Evolutionary conservation across 2,888 invertebrate species (phyloP), one percentile per base, ranked within the genome.

Genomic region (Acholoe squamosa): DNA sequence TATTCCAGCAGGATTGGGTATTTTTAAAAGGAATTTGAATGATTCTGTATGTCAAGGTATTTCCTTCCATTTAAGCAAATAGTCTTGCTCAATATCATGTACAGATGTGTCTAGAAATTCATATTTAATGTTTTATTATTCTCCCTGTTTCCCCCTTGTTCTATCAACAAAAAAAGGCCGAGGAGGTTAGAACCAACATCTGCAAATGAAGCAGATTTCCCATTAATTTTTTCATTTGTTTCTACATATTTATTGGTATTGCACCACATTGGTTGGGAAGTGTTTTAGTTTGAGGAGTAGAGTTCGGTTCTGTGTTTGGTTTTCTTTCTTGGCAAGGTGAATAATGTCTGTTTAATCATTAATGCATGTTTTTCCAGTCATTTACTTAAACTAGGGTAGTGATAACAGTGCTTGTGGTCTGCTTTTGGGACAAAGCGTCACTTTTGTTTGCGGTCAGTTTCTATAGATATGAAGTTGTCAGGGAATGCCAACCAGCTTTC

Each of bases 121-220:
- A 71, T 71, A 71, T 25, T 71, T 80, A 80, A 80, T 80, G 76
- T 76, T 5, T 61, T 61, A 61, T 61, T 71, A 71, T 80, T 80
- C 76, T 31, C 34, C 80, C 14, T 1, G 22, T 80, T 80, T 80
- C 80, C 80, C 43, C 80, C 22, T 80, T 80, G 43, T 80, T 54
- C 54, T 28, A 86, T n/a, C 52, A 3, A 86, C 86, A 33, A 84
- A n/a, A n/a, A 77, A 54, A 86, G 86, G 86, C 86, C 54, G 86
- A 86, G 25, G 86, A 86, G 86, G 86, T 86, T 86, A 86, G 86
- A 54, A 86, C 86, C 31, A 54, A 25, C 1, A 86, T 86, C 52
- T 86, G 52, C 86, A 54, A 54, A 3, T 31, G n/a, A 52, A 25
- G 86, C 86, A 54, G 86, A 86, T 54, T 19, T 33, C 43, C 19